A percentile compares a stretch with the other conserved stretches of the same genome.
These are phyloP conservation scores for Muraenolepis orangiensis DNA, from an alignment of 2,797 vertebrate genomes.

Conservation along the genomic window DNA sequence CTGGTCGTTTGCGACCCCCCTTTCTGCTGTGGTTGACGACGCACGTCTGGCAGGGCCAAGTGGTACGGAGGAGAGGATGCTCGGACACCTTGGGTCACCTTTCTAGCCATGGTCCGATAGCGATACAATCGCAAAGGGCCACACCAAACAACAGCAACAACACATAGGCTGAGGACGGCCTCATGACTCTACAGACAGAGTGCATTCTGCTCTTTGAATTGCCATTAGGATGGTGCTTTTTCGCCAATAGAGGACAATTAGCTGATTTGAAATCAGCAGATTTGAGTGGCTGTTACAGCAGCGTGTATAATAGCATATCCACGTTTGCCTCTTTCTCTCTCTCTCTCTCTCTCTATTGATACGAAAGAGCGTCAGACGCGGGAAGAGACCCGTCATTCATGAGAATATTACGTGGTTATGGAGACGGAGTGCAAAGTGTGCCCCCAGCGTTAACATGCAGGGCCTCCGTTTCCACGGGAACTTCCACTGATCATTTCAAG, in stretches of 20 bases:
- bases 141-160: no score
- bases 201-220: no score
- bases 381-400: not conserved
- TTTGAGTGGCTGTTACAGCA: not conserved
- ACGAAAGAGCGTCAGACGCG: not conserved
- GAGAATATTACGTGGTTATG: not conserved
- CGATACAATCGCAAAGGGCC: no score
- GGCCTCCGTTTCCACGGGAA: not conserved
- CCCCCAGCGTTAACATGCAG: not conserved
- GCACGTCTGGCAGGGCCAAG: conserved; percentile 94
- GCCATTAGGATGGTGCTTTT: not conserved
- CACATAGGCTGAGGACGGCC: no score
- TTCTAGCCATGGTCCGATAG: no score
- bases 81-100: conserved; percentile 60
- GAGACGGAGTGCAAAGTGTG: not conserved
- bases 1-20: conserved; percentile 97
- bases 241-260: not conserved
- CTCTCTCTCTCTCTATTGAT: not conserved
- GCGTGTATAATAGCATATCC: not conserved
- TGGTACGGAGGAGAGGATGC: conserved; percentile 69
- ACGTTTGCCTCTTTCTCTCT: not conserved
- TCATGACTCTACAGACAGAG: no score
- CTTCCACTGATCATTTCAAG: not conserved
- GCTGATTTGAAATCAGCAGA: not conserved
- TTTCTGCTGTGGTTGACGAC: conserved; percentile 99